Evolutionary conservation across 2,113 vertebrate species (phyloP).

Genomic region (Morone saxatilis): DNA sequence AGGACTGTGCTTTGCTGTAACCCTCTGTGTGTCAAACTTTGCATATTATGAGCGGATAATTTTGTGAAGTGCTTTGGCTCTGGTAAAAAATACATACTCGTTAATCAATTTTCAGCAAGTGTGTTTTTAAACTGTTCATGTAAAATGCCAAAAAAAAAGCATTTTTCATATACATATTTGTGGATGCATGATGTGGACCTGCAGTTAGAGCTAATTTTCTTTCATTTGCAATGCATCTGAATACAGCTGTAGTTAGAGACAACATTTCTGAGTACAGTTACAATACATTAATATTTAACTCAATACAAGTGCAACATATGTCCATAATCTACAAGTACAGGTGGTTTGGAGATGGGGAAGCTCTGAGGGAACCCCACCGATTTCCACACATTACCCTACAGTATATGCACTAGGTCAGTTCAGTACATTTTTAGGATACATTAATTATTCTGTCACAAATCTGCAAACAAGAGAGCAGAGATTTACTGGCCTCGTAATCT

Average conservation of each 20-base stretch:
- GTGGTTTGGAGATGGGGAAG: neutral
- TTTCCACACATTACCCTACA: constrained; percentile 34
- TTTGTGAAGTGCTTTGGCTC: constrained; percentile 41
- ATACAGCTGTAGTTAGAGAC: constrained; percentile 10
- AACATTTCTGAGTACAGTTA: constrained; percentile 36
- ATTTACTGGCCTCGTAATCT: constrained; percentile 43
- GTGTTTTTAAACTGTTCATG: constrained; percentile 13
- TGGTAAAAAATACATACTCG: constrained; percentile 1
- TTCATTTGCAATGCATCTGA: constrained; percentile 33
- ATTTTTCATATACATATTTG: constrained; percentile 14
- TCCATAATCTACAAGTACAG: constrained; percentile 41
- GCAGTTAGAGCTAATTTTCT: constrained; percentile 28
- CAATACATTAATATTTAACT: constrained; percentile 24
- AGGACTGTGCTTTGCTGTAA: constrained; percentile 26
- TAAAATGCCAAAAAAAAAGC: constrained; percentile 14
- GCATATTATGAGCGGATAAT: constrained; percentile 27
- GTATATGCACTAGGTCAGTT: neutral
- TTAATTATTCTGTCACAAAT: constrained; percentile 35
- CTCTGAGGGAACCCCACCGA: constrained; percentile 30
- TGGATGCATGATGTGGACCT: neutral
- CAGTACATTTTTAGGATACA: constrained; percentile 46
- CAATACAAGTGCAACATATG: constrained; percentile 46
- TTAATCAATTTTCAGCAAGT: neutral
- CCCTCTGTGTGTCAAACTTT: constrained; percentile 26
- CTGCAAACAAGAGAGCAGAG: constrained; percentile 31